Base-by-base conservation (phyloP, 2,888 invertebrate genomes). In the Craniophora ligustri region DNA sequence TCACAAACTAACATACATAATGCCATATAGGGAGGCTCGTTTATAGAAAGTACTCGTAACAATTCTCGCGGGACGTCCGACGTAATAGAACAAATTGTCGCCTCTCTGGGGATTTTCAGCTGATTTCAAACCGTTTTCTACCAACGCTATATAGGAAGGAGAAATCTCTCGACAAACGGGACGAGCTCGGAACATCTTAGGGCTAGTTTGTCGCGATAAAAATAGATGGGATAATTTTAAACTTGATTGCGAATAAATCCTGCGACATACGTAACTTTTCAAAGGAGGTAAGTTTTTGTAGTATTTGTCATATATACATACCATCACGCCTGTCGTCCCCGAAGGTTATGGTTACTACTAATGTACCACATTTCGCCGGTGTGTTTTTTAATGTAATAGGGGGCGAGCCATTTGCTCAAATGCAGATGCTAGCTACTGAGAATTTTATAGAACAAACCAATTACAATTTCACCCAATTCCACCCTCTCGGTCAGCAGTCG, bases 121-220 rank as follows among this genome's bases (percentile, higher is more conserved):
- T 69, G 63, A 60, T 77, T 76, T 75, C 74, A 70, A 71, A 66
- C 60, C 45, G 60, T 55, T 68, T 60, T 60, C 61, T 61, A 66
- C 38, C 34, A 39, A 49, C 47, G 38, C 57, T 56, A 59, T 54
- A 65, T 51, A 55, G 36, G 57, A 67, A 61, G 46, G 54, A 60
- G 67, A 73, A 71, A 61, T 50, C 50, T 60, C 41, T 45, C 16
- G 51, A 42, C 30, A 15, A 3, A 47, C 42, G 21, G 8, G 42
- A 46, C 35, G 11, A 28, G 21, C 16, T 34, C 15, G 7, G 8
- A 44, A 23, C 23, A n/a, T 53, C 19, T 51, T 32, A 35, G 31
- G 15, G 47, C 46, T 26, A 28, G 42, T 53, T 35, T 14, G 15
- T 13, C n/a, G 1, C 3, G 44, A 40, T 60, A 45, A 32, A 67